phyloP scores from a whole-genome alignment of 2,888 invertebrate species.

The Torymus aiolomorphi region DNA sequence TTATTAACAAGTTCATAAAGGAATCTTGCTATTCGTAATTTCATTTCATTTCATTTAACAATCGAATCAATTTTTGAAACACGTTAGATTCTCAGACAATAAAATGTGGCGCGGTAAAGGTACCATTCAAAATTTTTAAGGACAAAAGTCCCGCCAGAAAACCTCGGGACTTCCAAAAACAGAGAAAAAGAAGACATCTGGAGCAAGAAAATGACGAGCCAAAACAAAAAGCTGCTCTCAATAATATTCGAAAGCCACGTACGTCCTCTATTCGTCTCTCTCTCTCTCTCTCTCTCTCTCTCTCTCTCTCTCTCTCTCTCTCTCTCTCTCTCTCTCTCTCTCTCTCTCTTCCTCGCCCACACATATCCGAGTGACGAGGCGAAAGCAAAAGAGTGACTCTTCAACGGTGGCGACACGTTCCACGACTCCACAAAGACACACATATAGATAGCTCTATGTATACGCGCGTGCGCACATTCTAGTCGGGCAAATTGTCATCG shows the following conservation, averaged over 20 bases:
- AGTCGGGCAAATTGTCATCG: conserved; percentile 44
- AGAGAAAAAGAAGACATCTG: not conserved
- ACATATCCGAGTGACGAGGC: conserved; percentile 32
- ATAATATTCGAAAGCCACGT: conserved; percentile 28
- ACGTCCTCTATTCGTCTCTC: not conserved
- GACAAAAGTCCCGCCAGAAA: too few relatives aligned
- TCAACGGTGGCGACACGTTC: not conserved
- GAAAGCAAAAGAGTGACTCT: conserved; percentile 42
- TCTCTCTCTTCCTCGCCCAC: not conserved
- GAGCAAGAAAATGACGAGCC: not conserved
- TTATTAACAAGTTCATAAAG: too few relatives aligned
- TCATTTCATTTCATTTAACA: too few relatives aligned
- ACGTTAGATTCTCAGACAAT: too few relatives aligned
- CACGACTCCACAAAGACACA: too few relatives aligned
- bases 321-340: too few relatives aligned
- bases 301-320: too few relatives aligned
- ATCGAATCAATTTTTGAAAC: too few relatives aligned
- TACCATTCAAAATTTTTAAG: too few relatives aligned
- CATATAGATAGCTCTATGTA: not conserved
- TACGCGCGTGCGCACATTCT: not conserved
- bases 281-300: too few relatives aligned
- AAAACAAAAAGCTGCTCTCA: conserved; percentile 5
- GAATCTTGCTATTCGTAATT: too few relatives aligned
- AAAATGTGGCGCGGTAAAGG: too few relatives aligned
- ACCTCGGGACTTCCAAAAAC: not conserved